phyloP scores from a whole-genome alignment of 2,113 vertebrate species.

The Reinhardtius hippoglossoides region DNA sequence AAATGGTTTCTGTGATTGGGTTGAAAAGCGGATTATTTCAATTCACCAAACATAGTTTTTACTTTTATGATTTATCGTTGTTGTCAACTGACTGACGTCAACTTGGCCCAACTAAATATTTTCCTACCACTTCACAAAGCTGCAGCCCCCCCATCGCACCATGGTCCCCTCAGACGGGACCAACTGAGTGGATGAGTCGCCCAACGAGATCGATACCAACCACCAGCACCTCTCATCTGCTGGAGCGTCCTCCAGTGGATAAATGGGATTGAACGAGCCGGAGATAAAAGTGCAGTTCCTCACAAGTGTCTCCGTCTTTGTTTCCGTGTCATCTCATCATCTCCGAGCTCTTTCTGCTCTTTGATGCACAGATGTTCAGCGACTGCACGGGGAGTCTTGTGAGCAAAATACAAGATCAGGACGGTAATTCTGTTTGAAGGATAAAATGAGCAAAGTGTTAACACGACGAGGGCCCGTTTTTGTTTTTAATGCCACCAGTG shows the following conservation, averaged over 20 bases:
- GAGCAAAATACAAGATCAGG: constrained; percentile 7
- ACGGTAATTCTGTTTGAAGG: not conserved
- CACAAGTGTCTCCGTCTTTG: constrained; percentile 35
- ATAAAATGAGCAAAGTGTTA: constrained; percentile 10
- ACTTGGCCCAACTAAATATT: no score
- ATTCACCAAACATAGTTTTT: no score
- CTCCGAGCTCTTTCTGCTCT: constrained; percentile 25
- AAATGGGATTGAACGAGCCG: constrained; percentile 39
- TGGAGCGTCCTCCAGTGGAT: constrained; percentile 35
- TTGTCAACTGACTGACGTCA: no score
- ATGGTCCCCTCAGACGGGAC: constrained; percentile 17
- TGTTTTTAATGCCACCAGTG: no score
- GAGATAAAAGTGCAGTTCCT: constrained; percentile 60
- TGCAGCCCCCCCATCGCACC: no score
- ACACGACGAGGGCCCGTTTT: no score
- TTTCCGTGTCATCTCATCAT: constrained; percentile 63
- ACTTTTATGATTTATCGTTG: no score
- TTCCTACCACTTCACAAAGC: no score
- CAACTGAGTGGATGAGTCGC: constrained; percentile 50
- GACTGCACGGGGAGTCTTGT: not conserved
- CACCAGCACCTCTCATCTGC: constrained; percentile 40
- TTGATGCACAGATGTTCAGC: constrained; percentile 19
- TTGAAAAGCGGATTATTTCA: no score
- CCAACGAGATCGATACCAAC: constrained; percentile 65
- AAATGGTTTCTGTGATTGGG: no score